Percentiles rank a stretch among this genome's conserved stretches.
These are phyloP conservation scores for Scalopus aquaticus DNA, from an alignment of 2,113 vertebrate species.

Conservation along the genomic window DNA sequence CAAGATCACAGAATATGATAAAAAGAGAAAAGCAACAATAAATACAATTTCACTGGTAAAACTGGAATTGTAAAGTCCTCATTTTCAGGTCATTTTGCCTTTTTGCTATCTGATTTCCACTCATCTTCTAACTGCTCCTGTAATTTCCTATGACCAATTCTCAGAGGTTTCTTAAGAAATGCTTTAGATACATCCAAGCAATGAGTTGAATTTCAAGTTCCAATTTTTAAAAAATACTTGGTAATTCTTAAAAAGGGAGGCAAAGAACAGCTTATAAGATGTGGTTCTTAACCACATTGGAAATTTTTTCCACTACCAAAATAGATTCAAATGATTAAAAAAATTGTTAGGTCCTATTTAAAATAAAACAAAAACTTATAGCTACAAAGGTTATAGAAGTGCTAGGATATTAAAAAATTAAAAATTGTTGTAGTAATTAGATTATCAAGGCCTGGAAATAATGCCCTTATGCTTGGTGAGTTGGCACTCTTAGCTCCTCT, in stretches of 20 bases:
- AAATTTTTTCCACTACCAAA: constrained; percentile 71
- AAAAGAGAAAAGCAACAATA: constrained; percentile 31
- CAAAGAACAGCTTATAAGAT: constrained; percentile 65
- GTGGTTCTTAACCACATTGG: constrained; percentile 53
- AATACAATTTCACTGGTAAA: constrained; percentile 2
- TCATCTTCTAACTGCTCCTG: not conserved
- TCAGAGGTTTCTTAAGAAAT: constrained; percentile 62
- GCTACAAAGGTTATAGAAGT: constrained; percentile 53
- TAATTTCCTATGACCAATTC: constrained; percentile 24
- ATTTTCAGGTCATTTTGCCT: constrained; percentile 21
- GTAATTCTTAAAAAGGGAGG: constrained; percentile 58
- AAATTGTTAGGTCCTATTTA: constrained; percentile 3
- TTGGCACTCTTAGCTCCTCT: constrained; percentile 23
- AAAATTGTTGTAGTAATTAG: not conserved
- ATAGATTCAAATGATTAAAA: constrained; percentile 26
- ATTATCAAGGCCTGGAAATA: not conserved
- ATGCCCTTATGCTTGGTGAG: not conserved
- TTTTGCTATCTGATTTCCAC: not conserved
- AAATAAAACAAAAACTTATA: constrained; percentile 29
- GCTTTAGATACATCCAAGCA: constrained; percentile 36
- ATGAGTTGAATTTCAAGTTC: constrained; percentile 32
- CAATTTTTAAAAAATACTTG: constrained; percentile 47
- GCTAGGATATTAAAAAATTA: not conserved
- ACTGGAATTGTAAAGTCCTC: not conserved
- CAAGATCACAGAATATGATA: not conserved